A percentile compares a stretch with the other conserved stretches of the same genome.
Conservation (phyloP, 2,797 vertebrate genomes). For the Enteromius anoplus region DNA sequence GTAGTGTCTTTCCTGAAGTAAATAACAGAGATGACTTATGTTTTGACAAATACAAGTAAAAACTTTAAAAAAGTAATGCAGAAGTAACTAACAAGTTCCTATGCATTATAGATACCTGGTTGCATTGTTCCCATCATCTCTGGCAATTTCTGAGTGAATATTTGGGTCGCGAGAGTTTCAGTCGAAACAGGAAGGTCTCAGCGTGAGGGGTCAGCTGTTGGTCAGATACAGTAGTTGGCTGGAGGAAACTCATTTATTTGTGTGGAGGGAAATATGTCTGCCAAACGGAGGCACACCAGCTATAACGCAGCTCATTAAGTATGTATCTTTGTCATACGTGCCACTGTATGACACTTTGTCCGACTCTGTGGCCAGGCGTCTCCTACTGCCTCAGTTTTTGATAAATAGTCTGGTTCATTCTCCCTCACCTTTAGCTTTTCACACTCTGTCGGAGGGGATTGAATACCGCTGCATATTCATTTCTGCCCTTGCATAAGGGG, state of each 20-base stretch:
- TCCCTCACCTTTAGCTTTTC: constrained; percentile 35
- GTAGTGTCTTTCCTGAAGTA: background rate
- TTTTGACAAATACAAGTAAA: background rate
- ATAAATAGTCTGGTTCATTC: constrained; percentile 37
- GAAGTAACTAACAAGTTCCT: background rate
- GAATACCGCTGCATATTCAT: constrained; percentile 37
- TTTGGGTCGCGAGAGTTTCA: background rate
- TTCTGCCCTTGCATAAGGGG: background rate
- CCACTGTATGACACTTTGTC: background rate
- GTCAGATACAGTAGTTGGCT: constrained; percentile 10
- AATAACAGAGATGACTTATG: background rate
- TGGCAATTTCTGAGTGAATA: background rate
- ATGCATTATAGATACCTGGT: background rate
- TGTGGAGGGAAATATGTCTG: background rate
- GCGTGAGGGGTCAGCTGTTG: constrained; percentile 2
- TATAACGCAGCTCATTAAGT: constrained; percentile 12
- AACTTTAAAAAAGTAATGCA: background rate
- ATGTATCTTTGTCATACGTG: background rate
- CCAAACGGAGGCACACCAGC: background rate
- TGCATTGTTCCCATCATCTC: background rate
- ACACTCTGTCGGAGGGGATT: constrained; percentile 27
- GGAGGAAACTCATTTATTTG: constrained; percentile 1
- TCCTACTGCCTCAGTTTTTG: background rate
- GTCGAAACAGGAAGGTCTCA: background rate
- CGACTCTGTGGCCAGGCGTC: background rate